Base-by-base conservation (phyloP, 1,140 invertebrate species). In the Bombus waltoni region DNA sequence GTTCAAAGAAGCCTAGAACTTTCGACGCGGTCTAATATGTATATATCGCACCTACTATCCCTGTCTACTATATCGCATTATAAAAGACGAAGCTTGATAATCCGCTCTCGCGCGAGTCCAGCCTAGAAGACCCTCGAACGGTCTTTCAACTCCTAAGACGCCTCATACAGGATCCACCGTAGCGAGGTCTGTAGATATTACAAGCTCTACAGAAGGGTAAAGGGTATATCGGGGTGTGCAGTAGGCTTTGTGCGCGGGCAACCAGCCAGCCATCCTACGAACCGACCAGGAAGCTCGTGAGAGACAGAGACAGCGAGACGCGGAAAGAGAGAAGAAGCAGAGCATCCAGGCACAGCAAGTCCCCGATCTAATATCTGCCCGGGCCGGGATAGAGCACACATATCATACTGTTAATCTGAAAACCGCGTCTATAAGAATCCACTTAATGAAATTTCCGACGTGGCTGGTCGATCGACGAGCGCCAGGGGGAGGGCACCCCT, bases 381-480 rank as follows among this genome's bases (percentile, higher is more conserved):
- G 84, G 82, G 47, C 86, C 82, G 32, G 77, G 66, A 89, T 81
- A 85, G 75, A 44, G 88, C 88, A 91, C 88, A 91, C 92, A 90
- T 92, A 92, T 93, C 92, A 93, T 92, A 94, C 93, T 93, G 92
- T 94, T 93, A 94, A 94, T 94, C 92, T 92, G 88, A 92, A 94
- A 94, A 92, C 93, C 92, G 90, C 91, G 92, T 91, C 91, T 93
- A 92, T 94, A 94, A 94, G 93, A 94, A 94, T 94, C 90, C 93
- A 93, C 90, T 93, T 94, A 93, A 94, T 94, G 94, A 94, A 94
- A 94, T 93, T 94, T 93, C 92, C 93, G 87, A 88, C 90, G 87
- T 89, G 80, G 88, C 88, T 88, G 88, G 87, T 80, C 91, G 88
- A 89, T 78, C 79, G 88, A 76, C 89, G 88, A 93, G 88, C 88